These are phyloP conservation scores for Dermochelys coriacea DNA, from an alignment of 2,797 vertebrate species.

Conservation along the genomic window DNA sequence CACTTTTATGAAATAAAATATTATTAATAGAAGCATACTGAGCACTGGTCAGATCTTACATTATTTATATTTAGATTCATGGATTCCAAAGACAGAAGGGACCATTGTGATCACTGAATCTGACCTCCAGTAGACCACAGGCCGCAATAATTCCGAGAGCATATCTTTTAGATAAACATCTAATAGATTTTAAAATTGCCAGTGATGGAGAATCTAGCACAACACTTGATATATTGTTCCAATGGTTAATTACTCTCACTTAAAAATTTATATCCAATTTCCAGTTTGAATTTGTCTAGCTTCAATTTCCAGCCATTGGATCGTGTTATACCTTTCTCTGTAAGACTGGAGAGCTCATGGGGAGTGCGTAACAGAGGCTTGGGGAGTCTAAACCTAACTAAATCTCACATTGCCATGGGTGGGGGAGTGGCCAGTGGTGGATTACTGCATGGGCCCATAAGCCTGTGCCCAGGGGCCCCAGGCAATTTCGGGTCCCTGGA, in stretches of 20 bases:
- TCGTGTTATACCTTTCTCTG: neutral
- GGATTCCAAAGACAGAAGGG: neutral
- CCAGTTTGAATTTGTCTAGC: neutral
- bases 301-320: neutral
- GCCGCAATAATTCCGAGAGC: neutral
- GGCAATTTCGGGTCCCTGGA: no score
- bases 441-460: no score
- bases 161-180: neutral
- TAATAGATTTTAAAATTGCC: neutral
- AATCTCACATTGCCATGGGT: no score
- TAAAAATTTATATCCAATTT: neutral
- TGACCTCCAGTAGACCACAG: neutral
- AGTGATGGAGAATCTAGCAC: neutral
- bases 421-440: no score
- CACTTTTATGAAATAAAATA: slow-evolving; percentile 15
- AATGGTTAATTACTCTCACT: neutral
- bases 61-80: neutral
- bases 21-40: neutral
- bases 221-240: neutral
- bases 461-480: no score
- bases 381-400: no score
- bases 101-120: neutral
- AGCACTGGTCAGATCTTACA: neutral
- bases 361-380: no score
- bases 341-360: neutral